These are phyloP conservation scores for Beroe forskalii DNA, from an alignment of 37 sponge, comb jelly and placozoan genomes.

Conservation along the genomic window DNA sequence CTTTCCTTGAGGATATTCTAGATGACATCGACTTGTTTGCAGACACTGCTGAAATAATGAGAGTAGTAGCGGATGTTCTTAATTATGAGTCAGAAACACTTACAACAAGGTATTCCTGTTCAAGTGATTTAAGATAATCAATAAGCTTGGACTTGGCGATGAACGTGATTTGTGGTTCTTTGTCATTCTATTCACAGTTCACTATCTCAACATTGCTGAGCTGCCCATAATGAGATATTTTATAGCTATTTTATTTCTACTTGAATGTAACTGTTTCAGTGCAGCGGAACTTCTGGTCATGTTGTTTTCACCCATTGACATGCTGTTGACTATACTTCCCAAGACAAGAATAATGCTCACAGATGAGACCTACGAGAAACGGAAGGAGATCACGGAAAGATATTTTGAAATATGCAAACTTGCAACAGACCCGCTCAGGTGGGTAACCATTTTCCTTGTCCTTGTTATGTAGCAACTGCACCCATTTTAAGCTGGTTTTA, in stretches of 20 bases:
- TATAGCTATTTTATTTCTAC: no score
- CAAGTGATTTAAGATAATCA: no score
- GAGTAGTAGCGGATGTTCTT: neutral
- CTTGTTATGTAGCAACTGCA: no score
- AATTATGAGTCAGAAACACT: constrained; percentile 50
- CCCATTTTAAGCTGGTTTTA: no score
- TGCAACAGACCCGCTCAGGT: constrained; percentile 40
- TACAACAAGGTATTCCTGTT: constrained; percentile 17
- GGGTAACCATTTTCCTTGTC: no score
- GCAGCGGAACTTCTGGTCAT: constrained; percentile 35
- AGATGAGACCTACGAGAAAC: neutral
- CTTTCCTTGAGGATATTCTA: constrained; percentile 27
- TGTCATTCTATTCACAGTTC: no score
- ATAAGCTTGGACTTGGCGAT: no score
- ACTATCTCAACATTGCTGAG: no score
- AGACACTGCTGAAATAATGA: constrained; percentile 46
- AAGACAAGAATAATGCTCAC: constrained; percentile 59
- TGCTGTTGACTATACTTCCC: neutral
- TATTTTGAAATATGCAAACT: neutral
- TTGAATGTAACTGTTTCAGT: no score
- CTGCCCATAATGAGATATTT: no score
- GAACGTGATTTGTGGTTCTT: no score
- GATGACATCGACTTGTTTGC: constrained; percentile 36
- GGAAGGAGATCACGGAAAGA: constrained; percentile 16
- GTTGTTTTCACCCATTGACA: constrained; percentile 48